A percentile compares a stretch with the other conserved stretches of the same genome.
Evolutionary conservation across 2,113 vertebrate genomes (phyloP).

Genomic region (Phylloscopus whistleri): DNA sequence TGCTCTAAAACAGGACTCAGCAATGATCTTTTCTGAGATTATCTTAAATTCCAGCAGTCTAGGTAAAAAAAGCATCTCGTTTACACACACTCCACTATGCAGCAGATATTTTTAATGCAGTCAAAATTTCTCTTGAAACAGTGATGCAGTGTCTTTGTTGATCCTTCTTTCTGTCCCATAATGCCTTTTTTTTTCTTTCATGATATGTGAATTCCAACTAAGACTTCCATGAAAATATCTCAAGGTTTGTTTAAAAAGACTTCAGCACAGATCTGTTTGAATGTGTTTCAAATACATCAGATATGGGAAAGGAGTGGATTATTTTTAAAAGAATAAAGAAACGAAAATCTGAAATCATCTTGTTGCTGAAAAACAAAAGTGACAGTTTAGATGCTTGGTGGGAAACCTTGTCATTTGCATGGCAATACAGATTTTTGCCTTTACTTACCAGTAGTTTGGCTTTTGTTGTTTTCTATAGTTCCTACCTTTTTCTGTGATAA

Average conservation of each 20-base stretch:
- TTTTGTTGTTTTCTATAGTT: not conserved
- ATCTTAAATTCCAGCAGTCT: not conserved
- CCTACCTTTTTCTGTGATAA: not conserved
- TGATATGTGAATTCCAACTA: not conserved
- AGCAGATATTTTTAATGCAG: not conserved
- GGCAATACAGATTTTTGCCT: not conserved
- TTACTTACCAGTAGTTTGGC: not conserved
- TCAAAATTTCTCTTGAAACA: not conserved
- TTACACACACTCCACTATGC: not conserved
- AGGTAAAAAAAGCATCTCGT: not conserved
- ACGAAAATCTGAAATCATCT: not conserved
- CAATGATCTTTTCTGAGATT: not conserved
- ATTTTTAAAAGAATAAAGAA: not conserved
- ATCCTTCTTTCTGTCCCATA: not conserved
- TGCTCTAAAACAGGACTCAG: not conserved
- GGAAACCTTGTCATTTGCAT: not conserved
- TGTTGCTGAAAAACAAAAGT: not conserved
- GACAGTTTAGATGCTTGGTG: not conserved
- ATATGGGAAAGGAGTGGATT: not conserved
- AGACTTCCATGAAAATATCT: not conserved
- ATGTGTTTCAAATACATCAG: not conserved
- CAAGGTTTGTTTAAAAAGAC: not conserved
- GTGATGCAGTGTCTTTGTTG: not conserved
- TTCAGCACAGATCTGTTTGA: not conserved
- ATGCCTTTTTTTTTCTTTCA: not conserved